Evolutionary conservation across 2,888 invertebrate genomes (phyloP).

Genomic region (Eristalis tenax): DNA sequence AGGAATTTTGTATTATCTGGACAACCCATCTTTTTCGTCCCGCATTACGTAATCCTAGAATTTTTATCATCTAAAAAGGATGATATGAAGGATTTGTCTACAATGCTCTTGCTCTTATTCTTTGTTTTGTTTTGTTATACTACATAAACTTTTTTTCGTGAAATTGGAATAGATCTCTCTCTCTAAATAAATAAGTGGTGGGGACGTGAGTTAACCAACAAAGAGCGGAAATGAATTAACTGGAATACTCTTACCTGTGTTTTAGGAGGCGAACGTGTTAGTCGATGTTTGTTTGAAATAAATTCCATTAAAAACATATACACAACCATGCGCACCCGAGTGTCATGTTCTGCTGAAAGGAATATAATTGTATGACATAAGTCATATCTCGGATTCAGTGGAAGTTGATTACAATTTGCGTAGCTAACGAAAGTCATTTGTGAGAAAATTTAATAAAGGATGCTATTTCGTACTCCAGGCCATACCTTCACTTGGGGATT

Average conservation of each 20-base stretch:
- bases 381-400: background rate
- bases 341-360: background rate
- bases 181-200: background rate
- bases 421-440: background rate
- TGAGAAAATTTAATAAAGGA: conserved; percentile 31
- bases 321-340: background rate
- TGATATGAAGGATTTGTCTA: conserved; percentile 30
- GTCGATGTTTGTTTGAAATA: background rate
- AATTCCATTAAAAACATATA: background rate
- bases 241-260: background rate
- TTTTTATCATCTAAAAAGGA: conserved; percentile 28
- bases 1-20: conserved; percentile 38
- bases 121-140: conserved; percentile 12
- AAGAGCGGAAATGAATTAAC: conserved; percentile 5
- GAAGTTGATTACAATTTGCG: conserved; percentile 1
- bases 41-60: conserved; percentile 35
- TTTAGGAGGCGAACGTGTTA: background rate
- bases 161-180: conserved; percentile 1
- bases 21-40: conserved; percentile 26
- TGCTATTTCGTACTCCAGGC: background rate
- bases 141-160: background rate
- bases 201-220: background rate
- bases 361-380: conserved; percentile 4
- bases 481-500: conserved; percentile 5
- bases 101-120: conserved; percentile 22